Evolutionary conservation across 2,797 vertebrate genomes (phyloP).

Genomic region (Fundulus diaphanus): DNA sequence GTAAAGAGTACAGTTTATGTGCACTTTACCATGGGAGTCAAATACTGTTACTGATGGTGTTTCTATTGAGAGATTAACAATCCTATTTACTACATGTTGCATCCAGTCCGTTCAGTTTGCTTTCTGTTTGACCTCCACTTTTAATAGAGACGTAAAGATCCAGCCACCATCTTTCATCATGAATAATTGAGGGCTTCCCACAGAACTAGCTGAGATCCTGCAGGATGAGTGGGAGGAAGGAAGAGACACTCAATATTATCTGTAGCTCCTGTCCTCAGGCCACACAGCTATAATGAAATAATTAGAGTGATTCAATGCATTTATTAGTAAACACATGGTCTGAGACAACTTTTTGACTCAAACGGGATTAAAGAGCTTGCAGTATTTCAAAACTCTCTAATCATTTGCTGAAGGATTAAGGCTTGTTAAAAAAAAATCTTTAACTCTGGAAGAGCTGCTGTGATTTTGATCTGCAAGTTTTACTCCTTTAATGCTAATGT

Average conservation of each 20-base stretch:
- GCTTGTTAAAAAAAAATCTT: conserved; percentile 10
- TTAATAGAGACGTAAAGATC: conserved; percentile 64
- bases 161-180: conserved; percentile 51
- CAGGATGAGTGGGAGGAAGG: conserved; percentile 45
- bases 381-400: conserved; percentile 5
- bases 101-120: conserved; percentile 36
- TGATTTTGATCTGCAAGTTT: conserved; percentile 22
- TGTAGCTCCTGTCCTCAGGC: conserved; percentile 30
- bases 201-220: conserved; percentile 46
- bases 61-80: conserved; percentile 23
- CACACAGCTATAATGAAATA: conserved; percentile 29
- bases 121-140: conserved; percentile 63
- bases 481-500: conserved; percentile 33
- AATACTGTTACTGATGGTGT: not conserved
- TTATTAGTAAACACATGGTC: conserved; percentile 24
- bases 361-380: conserved; percentile 10
- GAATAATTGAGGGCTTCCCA: conserved; percentile 71
- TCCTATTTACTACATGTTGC: conserved; percentile 25
- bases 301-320: conserved; percentile 38
- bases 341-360: not conserved
- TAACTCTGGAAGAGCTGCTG: conserved; percentile 5
- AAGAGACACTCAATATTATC: conserved; percentile 31
- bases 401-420: conserved; percentile 16
- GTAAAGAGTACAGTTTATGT: not conserved
- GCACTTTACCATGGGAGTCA: not conserved